Evolutionary conservation across 1,140 invertebrate species (phyloP).

Genomic region (Zaprionus vittiger): DNA sequence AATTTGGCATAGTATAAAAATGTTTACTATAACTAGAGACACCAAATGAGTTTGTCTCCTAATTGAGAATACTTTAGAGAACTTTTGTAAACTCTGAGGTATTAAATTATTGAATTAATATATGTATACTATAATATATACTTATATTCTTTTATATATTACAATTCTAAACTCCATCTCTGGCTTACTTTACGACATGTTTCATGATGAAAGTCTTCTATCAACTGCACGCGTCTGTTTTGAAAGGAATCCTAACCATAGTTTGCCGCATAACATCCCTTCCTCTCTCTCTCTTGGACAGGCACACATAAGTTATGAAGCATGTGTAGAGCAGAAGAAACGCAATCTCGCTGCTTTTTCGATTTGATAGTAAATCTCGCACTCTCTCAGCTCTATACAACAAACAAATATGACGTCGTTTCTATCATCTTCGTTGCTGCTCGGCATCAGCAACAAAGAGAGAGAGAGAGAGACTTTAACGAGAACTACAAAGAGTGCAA

Average conservation of each 20-base stretch:
- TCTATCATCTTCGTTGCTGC: neutral
- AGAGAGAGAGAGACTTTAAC: neutral
- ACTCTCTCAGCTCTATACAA: neutral
- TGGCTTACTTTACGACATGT: too few species aligned
- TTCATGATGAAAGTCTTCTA: neutral
- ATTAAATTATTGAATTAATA: too few species aligned
- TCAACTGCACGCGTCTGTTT: neutral
- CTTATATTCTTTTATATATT: too few species aligned
- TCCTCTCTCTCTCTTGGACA: neutral
- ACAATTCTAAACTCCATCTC: too few species aligned
- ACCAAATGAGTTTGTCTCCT: neutral
- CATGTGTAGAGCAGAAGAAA: neutral
- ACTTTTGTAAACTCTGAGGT: too few species aligned
- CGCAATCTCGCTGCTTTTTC: conserved; percentile 1
- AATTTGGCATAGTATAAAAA: neutral
- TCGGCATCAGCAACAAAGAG: neutral
- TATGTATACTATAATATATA: too few species aligned
- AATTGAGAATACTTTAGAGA: neutral
- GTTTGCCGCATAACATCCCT: neutral
- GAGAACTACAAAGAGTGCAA: neutral
- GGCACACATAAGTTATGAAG: neutral
- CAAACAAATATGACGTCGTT: conserved; percentile 4
- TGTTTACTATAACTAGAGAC: neutral
- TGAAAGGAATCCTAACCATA: neutral
- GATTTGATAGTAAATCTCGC: conserved; percentile 1